Evolutionary conservation across 1,140 invertebrate species (phyloP).

Genomic region (Trachymyrmex cornetzi): DNA sequence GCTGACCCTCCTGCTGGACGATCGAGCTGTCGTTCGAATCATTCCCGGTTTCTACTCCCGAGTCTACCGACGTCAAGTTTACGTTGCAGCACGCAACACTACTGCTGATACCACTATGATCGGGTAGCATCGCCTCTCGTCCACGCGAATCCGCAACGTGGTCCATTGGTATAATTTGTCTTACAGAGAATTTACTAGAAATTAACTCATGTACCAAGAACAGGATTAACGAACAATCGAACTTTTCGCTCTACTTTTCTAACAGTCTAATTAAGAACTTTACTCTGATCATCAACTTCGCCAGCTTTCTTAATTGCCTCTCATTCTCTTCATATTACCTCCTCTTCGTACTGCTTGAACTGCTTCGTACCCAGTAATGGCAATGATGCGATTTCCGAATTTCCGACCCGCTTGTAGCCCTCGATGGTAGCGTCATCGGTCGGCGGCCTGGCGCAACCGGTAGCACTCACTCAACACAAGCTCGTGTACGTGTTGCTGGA

Average conservation of each 20-base stretch:
- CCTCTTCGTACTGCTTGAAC: too few species aligned
- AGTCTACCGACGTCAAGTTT: conserved; percentile 86
- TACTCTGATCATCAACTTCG: too few species aligned
- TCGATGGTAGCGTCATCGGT: too few species aligned
- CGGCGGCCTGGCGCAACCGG: too few species aligned
- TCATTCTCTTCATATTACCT: too few species aligned
- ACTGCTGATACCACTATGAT: neutral
- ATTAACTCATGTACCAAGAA: neutral
- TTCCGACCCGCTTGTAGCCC: too few species aligned
- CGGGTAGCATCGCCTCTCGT: neutral
- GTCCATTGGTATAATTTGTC: neutral
- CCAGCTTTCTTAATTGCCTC: neutral
- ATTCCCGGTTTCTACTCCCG: conserved; percentile 90
- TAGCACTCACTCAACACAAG: too few species aligned
- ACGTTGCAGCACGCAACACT: neutral
- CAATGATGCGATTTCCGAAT: too few species aligned
- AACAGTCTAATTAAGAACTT: neutral
- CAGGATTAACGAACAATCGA: neutral
- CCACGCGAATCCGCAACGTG: neutral
- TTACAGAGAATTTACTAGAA: neutral
- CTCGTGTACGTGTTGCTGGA: too few species aligned
- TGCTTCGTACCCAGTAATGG: too few species aligned
- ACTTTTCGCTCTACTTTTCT: neutral
- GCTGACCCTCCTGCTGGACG: conserved; percentile 45
- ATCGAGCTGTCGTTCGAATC: conserved; percentile 89